These are phyloP conservation scores for Phalacrocorax carbo DNA, from an alignment of 2,113 vertebrate genomes.

Conservation along the genomic window DNA sequence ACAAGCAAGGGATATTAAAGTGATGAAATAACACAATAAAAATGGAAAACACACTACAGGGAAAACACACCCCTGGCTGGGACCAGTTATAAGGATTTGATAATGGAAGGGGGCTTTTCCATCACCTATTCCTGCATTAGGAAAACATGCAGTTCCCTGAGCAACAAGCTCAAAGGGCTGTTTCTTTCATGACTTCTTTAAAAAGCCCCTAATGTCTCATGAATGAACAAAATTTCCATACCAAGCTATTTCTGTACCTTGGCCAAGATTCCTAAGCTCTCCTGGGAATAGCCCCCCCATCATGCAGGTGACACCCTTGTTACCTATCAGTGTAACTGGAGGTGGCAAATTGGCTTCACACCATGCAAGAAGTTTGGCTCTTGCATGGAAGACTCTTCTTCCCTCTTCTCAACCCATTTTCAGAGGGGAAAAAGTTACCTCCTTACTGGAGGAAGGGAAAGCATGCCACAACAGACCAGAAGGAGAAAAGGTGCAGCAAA, in stretches of 20 bases:
- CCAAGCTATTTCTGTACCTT: background rate
- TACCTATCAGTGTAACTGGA: background rate
- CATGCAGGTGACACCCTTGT: background rate
- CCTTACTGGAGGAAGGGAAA: background rate
- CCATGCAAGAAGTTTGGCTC: background rate
- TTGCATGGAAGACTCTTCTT: background rate
- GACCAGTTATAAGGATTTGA: background rate
- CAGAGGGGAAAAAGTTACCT: background rate
- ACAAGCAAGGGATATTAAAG: background rate
- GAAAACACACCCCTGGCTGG: background rate
- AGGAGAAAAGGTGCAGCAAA: background rate
- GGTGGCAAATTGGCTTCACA: background rate
- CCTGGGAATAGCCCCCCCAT: background rate
- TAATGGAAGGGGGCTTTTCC: background rate
- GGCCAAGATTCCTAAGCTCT: background rate
- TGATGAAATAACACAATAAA: constrained; percentile 32
- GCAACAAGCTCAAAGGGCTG: background rate
- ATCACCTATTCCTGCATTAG: background rate
- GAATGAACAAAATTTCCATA: background rate
- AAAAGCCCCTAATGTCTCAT: background rate
- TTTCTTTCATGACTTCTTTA: background rate
- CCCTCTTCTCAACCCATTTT: background rate
- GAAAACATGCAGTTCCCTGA: background rate
- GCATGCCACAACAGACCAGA: background rate
- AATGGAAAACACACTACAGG: background rate